Conservation (phyloP, 2,888 invertebrate species). For the Morinoia aosen region DNA sequence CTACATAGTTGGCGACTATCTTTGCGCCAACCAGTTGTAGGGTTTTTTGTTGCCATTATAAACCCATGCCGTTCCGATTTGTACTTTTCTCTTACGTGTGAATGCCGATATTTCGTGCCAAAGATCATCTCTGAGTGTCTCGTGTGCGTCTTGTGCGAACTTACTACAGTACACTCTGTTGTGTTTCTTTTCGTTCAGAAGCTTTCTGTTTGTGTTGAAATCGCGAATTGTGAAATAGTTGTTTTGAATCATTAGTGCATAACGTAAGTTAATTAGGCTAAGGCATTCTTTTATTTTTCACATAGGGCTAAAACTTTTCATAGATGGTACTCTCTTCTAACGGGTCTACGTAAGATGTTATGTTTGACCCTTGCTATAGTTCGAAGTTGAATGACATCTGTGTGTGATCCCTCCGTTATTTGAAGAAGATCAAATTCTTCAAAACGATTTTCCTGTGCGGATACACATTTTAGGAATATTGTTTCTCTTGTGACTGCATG, state of each 20-base stretch:
- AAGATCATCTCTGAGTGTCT: no score
- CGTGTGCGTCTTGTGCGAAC: no score
- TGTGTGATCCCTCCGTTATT: no score
- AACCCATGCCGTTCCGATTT: neutral
- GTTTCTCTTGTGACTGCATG: neutral
- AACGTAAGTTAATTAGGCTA: neutral
- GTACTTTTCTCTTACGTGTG: neutral
- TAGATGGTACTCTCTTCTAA: no score
- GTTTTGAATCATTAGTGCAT: neutral
- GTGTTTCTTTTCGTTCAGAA: neutral
- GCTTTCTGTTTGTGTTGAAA: neutral
- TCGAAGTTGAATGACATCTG: no score
- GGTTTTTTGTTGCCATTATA: neutral
- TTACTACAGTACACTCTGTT: no score
- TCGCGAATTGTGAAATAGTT: neutral
- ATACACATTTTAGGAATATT: neutral
- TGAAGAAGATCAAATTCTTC: neutral
- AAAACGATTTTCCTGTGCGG: neutral
- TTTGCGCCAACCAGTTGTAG: neutral
- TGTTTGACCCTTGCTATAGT: no score
- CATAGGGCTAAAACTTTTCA: neutral
- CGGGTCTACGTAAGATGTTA: no score
- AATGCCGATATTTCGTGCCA: no score
- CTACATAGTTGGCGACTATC: neutral
- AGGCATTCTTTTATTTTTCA: neutral